Evolutionary conservation across 2,113 vertebrate species (phyloP).

Genomic region (Callipepla squamata): DNA sequence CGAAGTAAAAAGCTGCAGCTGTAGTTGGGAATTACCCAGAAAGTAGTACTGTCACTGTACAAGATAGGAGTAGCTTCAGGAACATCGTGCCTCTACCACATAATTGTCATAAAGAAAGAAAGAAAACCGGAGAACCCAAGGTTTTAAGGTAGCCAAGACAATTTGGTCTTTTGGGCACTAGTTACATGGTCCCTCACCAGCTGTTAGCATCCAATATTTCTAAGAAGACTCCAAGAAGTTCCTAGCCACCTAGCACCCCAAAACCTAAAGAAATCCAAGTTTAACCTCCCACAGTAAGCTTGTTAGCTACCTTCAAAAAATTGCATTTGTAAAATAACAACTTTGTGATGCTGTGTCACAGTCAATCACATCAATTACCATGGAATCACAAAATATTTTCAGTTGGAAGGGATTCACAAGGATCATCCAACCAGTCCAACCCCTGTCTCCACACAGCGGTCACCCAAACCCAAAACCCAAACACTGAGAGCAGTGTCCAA

Average conservation of each 20-base stretch:
- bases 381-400: too few species aligned
- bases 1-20: not conserved
- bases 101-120: not conserved
- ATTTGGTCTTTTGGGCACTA: not conserved
- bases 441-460: too few species aligned
- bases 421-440: too few species aligned
- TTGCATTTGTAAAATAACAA: not conserved
- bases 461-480: too few species aligned
- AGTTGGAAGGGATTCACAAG: too few species aligned
- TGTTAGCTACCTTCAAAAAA: not conserved
- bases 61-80: not conserved
- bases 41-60: not conserved
- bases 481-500: too few species aligned
- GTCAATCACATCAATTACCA: not conserved
- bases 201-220: not conserved
- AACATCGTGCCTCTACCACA: not conserved
- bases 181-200: not conserved
- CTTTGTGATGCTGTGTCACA: not conserved
- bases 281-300: not conserved
- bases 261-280: not conserved
- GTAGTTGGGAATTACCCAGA: not conserved
- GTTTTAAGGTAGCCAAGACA: not conserved
- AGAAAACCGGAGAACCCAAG: not conserved
- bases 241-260: not conserved
- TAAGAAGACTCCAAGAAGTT: not conserved